Evolutionary conservation across 2,888 invertebrate species (phyloP), one percentile per base, ranked within the genome.

Genomic region (Tetranychus piercei): DNA sequence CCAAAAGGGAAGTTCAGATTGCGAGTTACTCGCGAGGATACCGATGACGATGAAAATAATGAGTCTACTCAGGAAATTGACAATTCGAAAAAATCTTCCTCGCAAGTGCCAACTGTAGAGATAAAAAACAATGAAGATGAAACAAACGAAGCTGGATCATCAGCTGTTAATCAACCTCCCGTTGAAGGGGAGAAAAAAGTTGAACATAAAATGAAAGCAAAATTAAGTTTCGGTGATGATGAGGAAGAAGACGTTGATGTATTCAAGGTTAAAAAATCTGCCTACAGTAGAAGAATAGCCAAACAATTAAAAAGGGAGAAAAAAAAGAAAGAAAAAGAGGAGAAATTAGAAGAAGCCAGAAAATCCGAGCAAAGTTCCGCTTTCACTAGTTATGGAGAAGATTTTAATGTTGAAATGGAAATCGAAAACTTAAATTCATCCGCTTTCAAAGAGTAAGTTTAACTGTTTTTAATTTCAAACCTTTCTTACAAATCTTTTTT

Each of bases 191-290:
- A 76, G n/a, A 55, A 55, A 55, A 55, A 55, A 55, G 22, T 44
- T 44, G 75, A 76, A 22, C 1, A 72, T 9, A 34, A 74, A 67
- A 15, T 55, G 23, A 55, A 55, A 55, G 9, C 15, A 3, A 44
- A 75, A 1, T 85, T 93, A 65, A 93, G 93, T 84, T 93, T 93
- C 82, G 91, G 81, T 74, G 81, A 82, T 77, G 55, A 55, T 55
- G 84, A 84, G 44, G 78, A 78, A 76, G 78, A 78, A 55, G 73
- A 73, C 23, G 70, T 70, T 44, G 94, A 94, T 84, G 89, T 91
- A 74, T 95, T 96, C 83, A 90, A 94, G 86, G 91, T 96, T 73
- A 94, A 92, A 83, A 95, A 95, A 83, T 94, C 95, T 9, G 92
- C 91, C 9, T 91, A 94, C 81, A 94, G 94, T 83, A 91, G 93